Conservation (phyloP, 2,888 invertebrate species). For the Drosophila anceps region DNA sequence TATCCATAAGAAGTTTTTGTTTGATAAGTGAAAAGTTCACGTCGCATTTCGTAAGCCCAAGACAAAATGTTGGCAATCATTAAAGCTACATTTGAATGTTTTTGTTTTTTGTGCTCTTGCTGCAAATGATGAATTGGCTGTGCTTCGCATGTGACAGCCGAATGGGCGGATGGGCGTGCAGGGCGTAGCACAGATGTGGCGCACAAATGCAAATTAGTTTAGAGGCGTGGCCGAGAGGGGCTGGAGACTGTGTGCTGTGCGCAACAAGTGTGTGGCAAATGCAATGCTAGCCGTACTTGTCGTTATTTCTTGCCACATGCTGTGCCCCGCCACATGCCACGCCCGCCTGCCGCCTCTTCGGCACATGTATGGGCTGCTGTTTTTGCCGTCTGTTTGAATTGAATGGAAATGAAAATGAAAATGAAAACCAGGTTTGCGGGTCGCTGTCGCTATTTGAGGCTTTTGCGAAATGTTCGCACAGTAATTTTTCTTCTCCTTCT, state of each 20-base stretch:
- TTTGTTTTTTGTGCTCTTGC: conserved; percentile 50
- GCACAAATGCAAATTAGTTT: conserved; percentile 67
- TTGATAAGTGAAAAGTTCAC: background rate
- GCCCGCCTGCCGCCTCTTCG: background rate
- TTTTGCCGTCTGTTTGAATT: conserved; percentile 56
- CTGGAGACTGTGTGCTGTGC: conserved; percentile 16
- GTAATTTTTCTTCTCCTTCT: conserved; percentile 13
- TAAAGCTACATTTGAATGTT: conserved; percentile 29
- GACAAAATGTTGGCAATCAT: background rate
- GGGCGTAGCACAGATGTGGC: conserved; percentile 50
- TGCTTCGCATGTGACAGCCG: conserved; percentile 49
- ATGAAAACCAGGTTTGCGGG: conserved; percentile 79
- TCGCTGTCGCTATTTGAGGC: conserved; percentile 56
- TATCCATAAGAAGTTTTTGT: background rate
- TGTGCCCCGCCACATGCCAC: conserved; percentile 34
- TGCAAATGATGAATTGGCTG: conserved; percentile 71
- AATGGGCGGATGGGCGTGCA: conserved; percentile 44
- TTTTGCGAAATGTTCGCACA: conserved; percentile 68
- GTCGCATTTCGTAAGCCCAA: background rate
- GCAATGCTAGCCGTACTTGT: conserved; percentile 17
- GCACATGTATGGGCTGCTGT: conserved; percentile 58
- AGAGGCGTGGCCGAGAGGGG: conserved; percentile 24
- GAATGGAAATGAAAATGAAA: conserved; percentile 79
- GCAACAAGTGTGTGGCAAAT: conserved; percentile 53
- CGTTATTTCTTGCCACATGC: conserved; percentile 69